Base-by-base conservation (phyloP, 1,140 invertebrate species). In the Neocloeon triangulifer region DNA sequence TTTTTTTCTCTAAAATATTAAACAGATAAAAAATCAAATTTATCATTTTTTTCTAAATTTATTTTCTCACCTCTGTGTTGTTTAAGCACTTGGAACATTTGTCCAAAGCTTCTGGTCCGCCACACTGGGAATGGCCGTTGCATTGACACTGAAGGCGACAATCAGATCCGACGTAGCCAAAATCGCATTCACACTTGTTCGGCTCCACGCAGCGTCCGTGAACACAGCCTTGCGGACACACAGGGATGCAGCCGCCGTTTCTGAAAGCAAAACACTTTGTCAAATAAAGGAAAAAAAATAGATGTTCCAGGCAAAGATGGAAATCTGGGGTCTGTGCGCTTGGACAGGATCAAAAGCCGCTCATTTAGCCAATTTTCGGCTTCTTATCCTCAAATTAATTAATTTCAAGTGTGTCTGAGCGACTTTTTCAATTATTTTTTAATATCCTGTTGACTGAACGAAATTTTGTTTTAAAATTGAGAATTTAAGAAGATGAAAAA, bases 121-220 rank as follows among this genome's bases (percentile, higher is more conserved):
- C 70, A 52, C 89, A 96, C 44, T 89, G 68, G 33, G 84, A 77
- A 55, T 96, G 86, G 0, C 84, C 85, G 51, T 95, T 89, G 50
- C 89, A 96, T 45, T 85, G 67, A 49, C 89, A 95, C 48, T 85
- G 75, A 26, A 80, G 81, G 32, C 77, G 84, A 50, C 89, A 96
- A 56, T 92, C 88, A 33, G 70, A 66, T 28, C 88, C 88, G 15
- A 95, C 85, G 51, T 81, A 95, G 26, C 88, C 86, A 56, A 96
- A 96, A 57, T 91, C 69, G 52, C 89, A 95, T 23, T 66, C 57
- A 47, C 89, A 96, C 9, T 66, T 58, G 46, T 89, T 68, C 17
- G 89, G 89, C 41, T 73, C 63, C 3, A 82, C 53, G 48, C 89
- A 95, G 2, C 56, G 65, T 27, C 89, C 89, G 48, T 82, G 64